These are phyloP conservation scores for Nematostella vectensis DNA, from an alignment of 92 coral and sea anemone species.

Conservation along the genomic window DNA sequence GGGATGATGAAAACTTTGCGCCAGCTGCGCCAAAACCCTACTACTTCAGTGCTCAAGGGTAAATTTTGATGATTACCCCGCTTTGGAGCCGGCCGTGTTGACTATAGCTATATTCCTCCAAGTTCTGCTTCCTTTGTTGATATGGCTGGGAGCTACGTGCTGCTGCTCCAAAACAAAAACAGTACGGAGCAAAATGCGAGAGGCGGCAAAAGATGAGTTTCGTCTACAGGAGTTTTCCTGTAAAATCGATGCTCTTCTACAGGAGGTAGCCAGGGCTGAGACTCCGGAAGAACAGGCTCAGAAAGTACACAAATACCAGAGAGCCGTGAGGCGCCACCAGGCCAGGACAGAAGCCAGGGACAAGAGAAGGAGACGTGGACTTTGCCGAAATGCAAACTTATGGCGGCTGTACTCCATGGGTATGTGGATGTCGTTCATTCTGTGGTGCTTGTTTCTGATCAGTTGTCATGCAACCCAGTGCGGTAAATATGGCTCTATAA, in stretches of 20 bases:
- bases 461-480: slow-evolving; percentile 37
- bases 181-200: slow-evolving; percentile 3
- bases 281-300: slow-evolving; percentile 10
- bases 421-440: slow-evolving; percentile 29
- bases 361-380: slow-evolving; percentile 18
- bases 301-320: slow-evolving; percentile 18
- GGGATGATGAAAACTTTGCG: no score
- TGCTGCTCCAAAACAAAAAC: slow-evolving; percentile 5
- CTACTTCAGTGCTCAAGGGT: background rate
- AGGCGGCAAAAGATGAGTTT: slow-evolving; percentile 10
- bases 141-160: no score
- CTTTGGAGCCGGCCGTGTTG: slow-evolving; percentile 12
- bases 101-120: slow-evolving; percentile 12
- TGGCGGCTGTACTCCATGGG: slow-evolving; percentile 31
- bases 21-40: no score
- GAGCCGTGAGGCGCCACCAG: slow-evolving; percentile 13
- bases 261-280: slow-evolving; percentile 22
- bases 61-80: slow-evolving; percentile 32
- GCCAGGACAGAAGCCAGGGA: slow-evolving; percentile 18
- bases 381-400: slow-evolving; percentile 19
- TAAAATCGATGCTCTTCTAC: slow-evolving; percentile 16
- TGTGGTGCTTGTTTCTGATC: slow-evolving; percentile 27
- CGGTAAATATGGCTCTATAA: slow-evolving; percentile 17
- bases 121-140: slow-evolving; percentile 13
- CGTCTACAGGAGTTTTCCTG: slow-evolving; percentile 9